Percentiles rank a stretch among this genome's conserved stretches.
phyloP scores from a whole-genome alignment of 2,888 invertebrate species.

The Nysson spinosus region DNA sequence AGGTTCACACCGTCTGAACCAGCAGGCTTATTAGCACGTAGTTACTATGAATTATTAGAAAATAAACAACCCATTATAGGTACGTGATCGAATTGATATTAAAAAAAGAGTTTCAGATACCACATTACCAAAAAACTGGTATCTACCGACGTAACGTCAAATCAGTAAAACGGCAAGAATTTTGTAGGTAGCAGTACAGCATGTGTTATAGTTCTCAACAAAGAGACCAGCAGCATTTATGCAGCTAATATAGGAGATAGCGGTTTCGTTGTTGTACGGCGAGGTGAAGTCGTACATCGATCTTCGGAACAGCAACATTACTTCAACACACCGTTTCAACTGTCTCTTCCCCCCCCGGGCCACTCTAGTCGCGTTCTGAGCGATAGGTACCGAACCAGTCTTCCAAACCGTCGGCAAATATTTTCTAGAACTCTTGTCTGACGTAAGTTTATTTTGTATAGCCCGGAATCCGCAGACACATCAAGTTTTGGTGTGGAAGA shows the following conservation, averaged over 20 bases:
- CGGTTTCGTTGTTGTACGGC: constrained; percentile 95
- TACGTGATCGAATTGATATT: constrained; percentile 72
- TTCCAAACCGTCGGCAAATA: not conserved
- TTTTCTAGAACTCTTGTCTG: not conserved
- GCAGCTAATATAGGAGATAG: constrained; percentile 99
- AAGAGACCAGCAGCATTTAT: constrained; percentile 92
- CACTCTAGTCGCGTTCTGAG: constrained; percentile 92
- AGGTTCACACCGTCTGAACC: constrained; percentile 93
- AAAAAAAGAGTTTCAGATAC: too few species aligned
- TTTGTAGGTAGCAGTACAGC: constrained; percentile 96
- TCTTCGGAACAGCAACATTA: constrained; percentile 99
- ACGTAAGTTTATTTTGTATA: constrained; percentile 69
- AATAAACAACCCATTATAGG: constrained; percentile 95
- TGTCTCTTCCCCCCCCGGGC: constrained; percentile 95
- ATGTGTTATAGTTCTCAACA: constrained; percentile 95
- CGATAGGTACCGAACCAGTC: constrained; percentile 84
- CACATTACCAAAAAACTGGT: not conserved
- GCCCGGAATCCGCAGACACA: constrained; percentile 94
- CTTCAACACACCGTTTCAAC: constrained; percentile 99
- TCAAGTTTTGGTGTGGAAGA: constrained; percentile 92
- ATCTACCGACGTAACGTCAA: too few species aligned
- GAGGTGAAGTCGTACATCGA: constrained; percentile 91
- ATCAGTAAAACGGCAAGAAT: not conserved
- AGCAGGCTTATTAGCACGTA: constrained; percentile 91
- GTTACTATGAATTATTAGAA: constrained; percentile 94